Conservation (phyloP, 2,113 vertebrate species). For the Scomber scombrus region DNA sequence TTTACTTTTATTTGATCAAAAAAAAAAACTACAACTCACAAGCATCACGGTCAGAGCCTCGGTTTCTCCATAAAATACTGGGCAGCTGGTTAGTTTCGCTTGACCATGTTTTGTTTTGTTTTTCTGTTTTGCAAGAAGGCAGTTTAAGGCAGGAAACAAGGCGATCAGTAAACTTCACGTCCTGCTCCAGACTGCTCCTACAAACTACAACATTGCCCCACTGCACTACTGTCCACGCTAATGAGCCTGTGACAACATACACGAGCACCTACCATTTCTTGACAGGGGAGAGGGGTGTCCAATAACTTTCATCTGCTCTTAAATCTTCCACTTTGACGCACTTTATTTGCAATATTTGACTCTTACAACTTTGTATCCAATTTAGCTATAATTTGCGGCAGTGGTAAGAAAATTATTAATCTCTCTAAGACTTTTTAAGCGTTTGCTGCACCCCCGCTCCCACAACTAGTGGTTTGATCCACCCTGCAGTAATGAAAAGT, state of each 20-base stretch:
- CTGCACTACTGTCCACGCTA: slow-evolving; percentile 70
- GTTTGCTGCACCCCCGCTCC: background rate
- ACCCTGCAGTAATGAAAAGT: slow-evolving; percentile 74
- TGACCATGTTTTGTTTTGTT: slow-evolving; percentile 43
- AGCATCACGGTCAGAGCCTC: slow-evolving; percentile 54
- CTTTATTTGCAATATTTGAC: fast-evolving
- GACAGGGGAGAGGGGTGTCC: background rate
- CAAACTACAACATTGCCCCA: slow-evolving; percentile 68
- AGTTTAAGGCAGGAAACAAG: slow-evolving; percentile 34
- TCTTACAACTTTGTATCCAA: fast-evolving
- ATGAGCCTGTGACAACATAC: slow-evolving; percentile 71
- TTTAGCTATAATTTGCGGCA: fast-evolving
- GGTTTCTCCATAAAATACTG: slow-evolving; percentile 12
- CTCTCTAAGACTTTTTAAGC: background rate
- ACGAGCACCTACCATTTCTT: slow-evolving; percentile 39
- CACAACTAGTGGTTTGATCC: slow-evolving; percentile 37
- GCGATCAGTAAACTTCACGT: slow-evolving; percentile 37
- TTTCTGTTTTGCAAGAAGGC: slow-evolving; percentile 28
- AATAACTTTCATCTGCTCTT: background rate
- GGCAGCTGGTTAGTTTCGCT: slow-evolving; percentile 43
- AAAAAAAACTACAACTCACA: slow-evolving; percentile 68
- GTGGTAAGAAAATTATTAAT: background rate
- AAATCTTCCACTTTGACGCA: background rate
- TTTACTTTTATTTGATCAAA: slow-evolving; percentile 2
- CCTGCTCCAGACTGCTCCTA: slow-evolving; percentile 42